A percentile compares a stretch with the other conserved stretches of the same genome.
These are phyloP conservation scores for Pseudomyrmex sp. DNA, from an alignment of 1,140 invertebrate species.

Conservation along the genomic window DNA sequence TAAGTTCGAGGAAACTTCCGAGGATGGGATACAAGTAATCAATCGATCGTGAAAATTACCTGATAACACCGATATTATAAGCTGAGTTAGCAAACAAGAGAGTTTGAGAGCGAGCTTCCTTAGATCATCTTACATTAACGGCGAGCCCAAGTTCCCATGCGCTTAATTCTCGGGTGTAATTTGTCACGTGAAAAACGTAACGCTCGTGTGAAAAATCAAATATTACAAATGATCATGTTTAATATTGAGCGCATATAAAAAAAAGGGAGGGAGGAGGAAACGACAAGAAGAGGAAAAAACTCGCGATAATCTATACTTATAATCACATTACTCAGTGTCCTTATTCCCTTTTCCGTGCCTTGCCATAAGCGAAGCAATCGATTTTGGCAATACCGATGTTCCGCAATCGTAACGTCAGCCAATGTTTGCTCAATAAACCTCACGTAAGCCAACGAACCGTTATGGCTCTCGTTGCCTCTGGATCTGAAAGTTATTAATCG, in stretches of 20 bases:
- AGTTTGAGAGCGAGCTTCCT: constrained; percentile 1
- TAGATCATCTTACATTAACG: constrained; percentile 27
- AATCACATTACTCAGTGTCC: not conserved
- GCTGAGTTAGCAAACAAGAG: constrained; percentile 37
- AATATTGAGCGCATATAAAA: not conserved
- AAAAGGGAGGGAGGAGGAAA: not conserved
- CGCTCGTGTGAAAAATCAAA: not conserved
- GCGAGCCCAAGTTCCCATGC: not conserved
- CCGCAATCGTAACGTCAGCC: constrained; percentile 56
- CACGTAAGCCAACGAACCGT: constrained; percentile 55
- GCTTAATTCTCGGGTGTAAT: constrained; percentile 20
- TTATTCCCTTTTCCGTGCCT: constrained; percentile 32
- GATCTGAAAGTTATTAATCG: constrained; percentile 69
- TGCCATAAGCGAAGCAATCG: constrained; percentile 40
- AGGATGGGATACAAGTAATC: constrained; percentile 42
- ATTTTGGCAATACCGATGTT: constrained; percentile 56
- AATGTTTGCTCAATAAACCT: constrained; percentile 72
- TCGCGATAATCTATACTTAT: not conserved
- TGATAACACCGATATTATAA: constrained; percentile 47
- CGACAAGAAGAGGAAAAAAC: not conserved
- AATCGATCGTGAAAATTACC: constrained; percentile 52
- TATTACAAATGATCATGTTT: not conserved
- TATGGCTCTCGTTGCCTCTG: constrained; percentile 39
- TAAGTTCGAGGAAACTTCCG: constrained; percentile 20
- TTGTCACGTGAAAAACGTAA: not conserved